A percentile compares a stretch with the other conserved stretches of the same genome.
These are phyloP conservation scores for Lagria hirta DNA, from an alignment of 2,888 invertebrate species.

Conservation along the genomic window DNA sequence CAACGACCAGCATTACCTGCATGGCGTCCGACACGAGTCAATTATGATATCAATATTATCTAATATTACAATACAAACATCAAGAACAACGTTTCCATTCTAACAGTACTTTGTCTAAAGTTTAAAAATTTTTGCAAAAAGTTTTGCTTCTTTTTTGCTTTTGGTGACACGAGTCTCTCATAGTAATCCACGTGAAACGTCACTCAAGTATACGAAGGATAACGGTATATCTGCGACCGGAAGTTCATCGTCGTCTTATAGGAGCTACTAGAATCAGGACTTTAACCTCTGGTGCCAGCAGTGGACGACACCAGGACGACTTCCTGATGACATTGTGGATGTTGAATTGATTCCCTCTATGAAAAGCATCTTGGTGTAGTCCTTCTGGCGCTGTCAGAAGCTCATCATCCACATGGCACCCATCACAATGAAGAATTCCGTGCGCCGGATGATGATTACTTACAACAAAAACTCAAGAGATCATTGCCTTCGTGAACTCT, in stretches of 20 bases:
- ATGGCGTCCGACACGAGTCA: conserved; percentile 12
- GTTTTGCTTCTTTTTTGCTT: conserved; percentile 4
- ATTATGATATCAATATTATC: conserved; percentile 12
- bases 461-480: too few relatives aligned
- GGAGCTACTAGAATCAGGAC: conserved; percentile 50
- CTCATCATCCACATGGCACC: too few relatives aligned
- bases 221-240: conserved; percentile 53
- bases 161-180: too few relatives aligned
- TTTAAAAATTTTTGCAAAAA: conserved; percentile 9
- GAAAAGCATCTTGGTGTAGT: too few relatives aligned
- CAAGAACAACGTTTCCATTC: too few relatives aligned
- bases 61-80: conserved; percentile 16
- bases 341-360: too few relatives aligned
- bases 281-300: conserved; percentile 48
- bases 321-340: too few relatives aligned
- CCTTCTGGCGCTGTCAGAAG: too few relatives aligned
- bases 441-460: too few relatives aligned
- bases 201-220: conserved; percentile 35
- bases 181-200: too few relatives aligned
- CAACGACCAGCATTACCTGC: conserved; percentile 19
- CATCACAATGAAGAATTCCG: too few relatives aligned
- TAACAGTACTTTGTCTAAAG: conserved; percentile 3
- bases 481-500: conserved; percentile 10
- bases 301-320: too few relatives aligned
- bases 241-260: conserved; percentile 48